Percentiles rank a stretch among this genome's conserved stretches.
Conservation (phyloP, 2,113 vertebrate species). For the Ondatra zibethicus region DNA sequence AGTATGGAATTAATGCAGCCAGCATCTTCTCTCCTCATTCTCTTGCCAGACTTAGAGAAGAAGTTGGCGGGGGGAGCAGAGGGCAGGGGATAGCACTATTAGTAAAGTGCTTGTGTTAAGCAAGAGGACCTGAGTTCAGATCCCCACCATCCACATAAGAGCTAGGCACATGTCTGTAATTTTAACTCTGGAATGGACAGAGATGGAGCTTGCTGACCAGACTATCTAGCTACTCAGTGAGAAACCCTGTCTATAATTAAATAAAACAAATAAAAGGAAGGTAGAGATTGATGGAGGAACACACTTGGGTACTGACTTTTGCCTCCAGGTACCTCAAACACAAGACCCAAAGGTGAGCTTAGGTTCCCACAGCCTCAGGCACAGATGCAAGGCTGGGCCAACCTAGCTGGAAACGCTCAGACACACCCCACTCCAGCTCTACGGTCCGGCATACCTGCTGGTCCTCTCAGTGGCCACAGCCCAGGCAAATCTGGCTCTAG, state of each 20-base stretch:
- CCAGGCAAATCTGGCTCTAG: neutral
- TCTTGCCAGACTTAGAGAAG: conserved; percentile 25
- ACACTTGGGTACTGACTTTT: neutral
- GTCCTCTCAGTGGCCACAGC: neutral
- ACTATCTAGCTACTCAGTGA: neutral
- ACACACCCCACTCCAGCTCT: fast-evolving
- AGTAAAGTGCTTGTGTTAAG: neutral
- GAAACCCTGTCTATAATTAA: neutral
- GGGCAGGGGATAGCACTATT: neutral
- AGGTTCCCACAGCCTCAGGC: neutral
- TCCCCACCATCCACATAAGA: neutral
- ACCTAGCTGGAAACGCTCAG: fast-evolving
- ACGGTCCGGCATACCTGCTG: neutral
- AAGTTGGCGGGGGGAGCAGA: neutral
- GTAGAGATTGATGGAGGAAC: neutral
- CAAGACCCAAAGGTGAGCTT: neutral
- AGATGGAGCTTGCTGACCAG: neutral
- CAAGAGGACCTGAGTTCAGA: neutral
- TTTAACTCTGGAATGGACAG: neutral
- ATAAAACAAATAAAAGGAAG: neutral
- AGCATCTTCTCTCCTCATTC: neutral
- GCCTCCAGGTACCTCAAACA: neutral
- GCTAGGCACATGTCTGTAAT: too few relatives aligned
- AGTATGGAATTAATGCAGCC: neutral
- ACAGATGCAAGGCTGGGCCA: fast-evolving